Base-by-base conservation (phyloP, 2,888 invertebrate species). In the Drosophila austrosaltans region DNA sequence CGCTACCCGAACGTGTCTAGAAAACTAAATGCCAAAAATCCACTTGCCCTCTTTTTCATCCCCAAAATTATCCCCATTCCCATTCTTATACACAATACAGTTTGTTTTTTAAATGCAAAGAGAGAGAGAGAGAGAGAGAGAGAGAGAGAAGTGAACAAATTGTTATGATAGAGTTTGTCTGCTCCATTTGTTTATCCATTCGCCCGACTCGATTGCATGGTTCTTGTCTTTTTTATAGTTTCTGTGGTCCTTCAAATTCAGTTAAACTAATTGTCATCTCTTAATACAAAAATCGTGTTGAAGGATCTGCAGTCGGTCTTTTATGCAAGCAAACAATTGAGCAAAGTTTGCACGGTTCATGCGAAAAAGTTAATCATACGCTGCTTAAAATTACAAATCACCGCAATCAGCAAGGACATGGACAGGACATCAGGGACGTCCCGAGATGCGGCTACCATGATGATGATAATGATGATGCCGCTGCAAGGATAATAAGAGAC, bases 361-460 rank as follows among this genome's bases (percentile, higher is more conserved):
- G 42, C 65, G 28, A 63, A 69, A 79, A 81, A 85, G 87, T 85
- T 87, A 85, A 87, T 85, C 85, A 82, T 82, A 81, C 79, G 83
- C 83, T 78, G 78, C 79, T 85, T 87, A 79, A 87, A 77, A 85
- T 81, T 79, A 87, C 85, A 85, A 85, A 85, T 85, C 85, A 85
- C 83, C 87, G 76, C 75, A 85, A 87, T 85, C 78, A 77, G 72
- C 72, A 72, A 48, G 72, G 74, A 72, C 72, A 72, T 74, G 77
- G 69, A 48, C 48, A 71, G 53, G 66, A 53, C 60, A 53, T n/a
- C 22, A 48, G 48, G 75, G 69, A 53, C 30, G 36, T 10, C 5
- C 36, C 32, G 5, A 36, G 32, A 36, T 56, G 56, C 32, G 54
- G 10, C 36, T 0, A 10, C 25, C 10, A 12, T 16, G 8, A 48